Evolutionary conservation across 2,888 invertebrate genomes (phyloP).

Genomic region (Acleris laterana): DNA sequence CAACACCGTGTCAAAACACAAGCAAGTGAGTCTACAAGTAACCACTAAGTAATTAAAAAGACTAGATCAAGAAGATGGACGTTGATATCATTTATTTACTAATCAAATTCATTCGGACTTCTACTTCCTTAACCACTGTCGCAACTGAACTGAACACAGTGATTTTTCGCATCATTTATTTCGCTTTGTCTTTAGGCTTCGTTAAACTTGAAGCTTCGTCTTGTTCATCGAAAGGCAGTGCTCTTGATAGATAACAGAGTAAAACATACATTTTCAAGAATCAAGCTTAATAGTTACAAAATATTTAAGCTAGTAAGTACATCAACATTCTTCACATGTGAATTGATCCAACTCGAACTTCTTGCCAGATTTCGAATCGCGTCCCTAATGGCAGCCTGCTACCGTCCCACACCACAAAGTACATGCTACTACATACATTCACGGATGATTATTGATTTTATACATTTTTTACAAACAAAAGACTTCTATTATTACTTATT

Average conservation of each 20-base stretch:
- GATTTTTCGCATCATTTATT: slow-evolving; percentile 16
- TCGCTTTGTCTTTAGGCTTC: slow-evolving; percentile 12
- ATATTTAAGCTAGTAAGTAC: slow-evolving; percentile 15
- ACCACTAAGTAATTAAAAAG: slow-evolving; percentile 49
- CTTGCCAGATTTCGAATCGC: background rate
- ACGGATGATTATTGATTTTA: slow-evolving; percentile 24
- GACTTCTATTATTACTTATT: slow-evolving; percentile 8
- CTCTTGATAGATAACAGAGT: background rate
- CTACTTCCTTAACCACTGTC: slow-evolving; percentile 21
- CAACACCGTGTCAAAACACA: slow-evolving; percentile 52
- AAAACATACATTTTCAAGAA: slow-evolving; percentile 8
- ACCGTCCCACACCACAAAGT: slow-evolving; percentile 11
- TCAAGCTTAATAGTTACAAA: background rate
- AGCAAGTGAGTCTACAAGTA: slow-evolving; percentile 50
- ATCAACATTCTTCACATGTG: slow-evolving; percentile 9
- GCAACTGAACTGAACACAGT: slow-evolving; percentile 7
- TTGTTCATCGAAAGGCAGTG: slow-evolving; percentile 2
- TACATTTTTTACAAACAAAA: slow-evolving; percentile 13
- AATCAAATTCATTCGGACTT: slow-evolving; percentile 19
- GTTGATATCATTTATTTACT: slow-evolving; percentile 39
- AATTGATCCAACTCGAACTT: slow-evolving; percentile 12
- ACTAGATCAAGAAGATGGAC: slow-evolving; percentile 56
- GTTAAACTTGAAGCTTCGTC: slow-evolving; percentile 9
- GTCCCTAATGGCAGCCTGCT: slow-evolving; percentile 22
- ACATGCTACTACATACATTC: slow-evolving; percentile 16